Evolutionary conservation across 1,140 invertebrate genomes (phyloP), one percentile per base, ranked within the genome.

Genomic region (Musca vetustissima): DNA sequence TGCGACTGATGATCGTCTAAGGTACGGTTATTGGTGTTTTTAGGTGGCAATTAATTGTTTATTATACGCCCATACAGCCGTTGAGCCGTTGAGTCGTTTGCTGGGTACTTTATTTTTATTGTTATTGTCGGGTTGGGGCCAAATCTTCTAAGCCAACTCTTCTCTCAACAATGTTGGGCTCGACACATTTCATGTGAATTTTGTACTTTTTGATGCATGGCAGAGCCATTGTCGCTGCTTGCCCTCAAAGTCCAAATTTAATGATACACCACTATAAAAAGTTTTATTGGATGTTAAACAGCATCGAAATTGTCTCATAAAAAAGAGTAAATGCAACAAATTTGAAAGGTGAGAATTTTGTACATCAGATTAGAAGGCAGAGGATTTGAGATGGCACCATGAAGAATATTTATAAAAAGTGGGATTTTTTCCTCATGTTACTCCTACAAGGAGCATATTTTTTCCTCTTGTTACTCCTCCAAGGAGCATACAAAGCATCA

Each of bases 51-150:
- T 57, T 57, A 57, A 32, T 57, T 15, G 53, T 57, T 57, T 57
- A 57, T 57, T 57, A 28, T 57, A 57, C 53, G 53, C 53, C 53
- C 53, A 57, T 57, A 28, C 53, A 57, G n/a, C n/a, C n/a, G n/a
- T 8, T 57, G 24, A 25, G 19, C 14, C 19, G 25, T 57, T 24
- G 22, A 4, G 13, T 24, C 24, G n/a, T n/a, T n/a, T n/a, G n/a
- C n/a, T n/a, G n/a, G 11, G 53, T 57, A 43, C 36, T 28, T 57
- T 49, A 15, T 49, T 50, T 50, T 50, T 50, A 17, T 50, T 50
- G 11, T 50, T 19, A 50, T 50, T 4, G 52, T 1, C 1, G 21
- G 9, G n/a, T 11, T 14, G 1, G 25, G 6, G 2, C 28, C 13
- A 3, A 43, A 43, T 43, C 36, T 43, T 43, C 11, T 7, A 43